Conservation (phyloP, 2,797 vertebrate genomes). For the Manis pentadactyla region DNA sequence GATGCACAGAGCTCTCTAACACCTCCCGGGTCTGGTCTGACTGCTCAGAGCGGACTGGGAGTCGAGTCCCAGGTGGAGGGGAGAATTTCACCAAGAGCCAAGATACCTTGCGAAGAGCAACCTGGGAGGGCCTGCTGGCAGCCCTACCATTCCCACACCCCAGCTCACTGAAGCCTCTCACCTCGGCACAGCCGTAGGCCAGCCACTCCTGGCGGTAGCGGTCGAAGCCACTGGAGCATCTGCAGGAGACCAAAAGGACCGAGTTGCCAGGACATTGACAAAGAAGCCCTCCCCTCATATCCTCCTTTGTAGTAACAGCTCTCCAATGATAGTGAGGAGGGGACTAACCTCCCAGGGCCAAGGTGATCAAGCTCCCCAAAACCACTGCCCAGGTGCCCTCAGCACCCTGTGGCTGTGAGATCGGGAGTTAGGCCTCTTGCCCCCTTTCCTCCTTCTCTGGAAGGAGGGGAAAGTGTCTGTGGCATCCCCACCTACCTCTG, state of each 20-base stretch:
- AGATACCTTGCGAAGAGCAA: neutral
- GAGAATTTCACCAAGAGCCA: neutral
- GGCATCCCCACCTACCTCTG: neutral
- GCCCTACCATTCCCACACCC: neutral
- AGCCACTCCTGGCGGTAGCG: conserved; percentile 96
- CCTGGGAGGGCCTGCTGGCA: neutral
- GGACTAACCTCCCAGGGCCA: neutral
- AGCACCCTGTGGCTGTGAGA: neutral
- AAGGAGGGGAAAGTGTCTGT: neutral
- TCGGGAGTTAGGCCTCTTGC: neutral
- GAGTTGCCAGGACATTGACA: neutral
- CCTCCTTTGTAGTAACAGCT: neutral
- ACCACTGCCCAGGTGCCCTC: neutral
- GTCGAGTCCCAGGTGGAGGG: neutral
- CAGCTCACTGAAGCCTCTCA: conserved; percentile 78
- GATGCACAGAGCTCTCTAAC: neutral
- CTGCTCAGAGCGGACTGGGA: neutral
- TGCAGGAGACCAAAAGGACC: conserved; percentile 79
- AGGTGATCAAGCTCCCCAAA: neutral
- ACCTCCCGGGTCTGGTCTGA: neutral
- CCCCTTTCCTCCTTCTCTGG: neutral
- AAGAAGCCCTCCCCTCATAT: neutral
- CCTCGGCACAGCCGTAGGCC: conserved; percentile 94
- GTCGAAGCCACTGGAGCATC: conserved; percentile 96
- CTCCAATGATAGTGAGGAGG: too few species aligned